These are phyloP conservation scores for Tenthredo livida DNA, from an alignment of 2,888 invertebrate species.

Conservation along the genomic window DNA sequence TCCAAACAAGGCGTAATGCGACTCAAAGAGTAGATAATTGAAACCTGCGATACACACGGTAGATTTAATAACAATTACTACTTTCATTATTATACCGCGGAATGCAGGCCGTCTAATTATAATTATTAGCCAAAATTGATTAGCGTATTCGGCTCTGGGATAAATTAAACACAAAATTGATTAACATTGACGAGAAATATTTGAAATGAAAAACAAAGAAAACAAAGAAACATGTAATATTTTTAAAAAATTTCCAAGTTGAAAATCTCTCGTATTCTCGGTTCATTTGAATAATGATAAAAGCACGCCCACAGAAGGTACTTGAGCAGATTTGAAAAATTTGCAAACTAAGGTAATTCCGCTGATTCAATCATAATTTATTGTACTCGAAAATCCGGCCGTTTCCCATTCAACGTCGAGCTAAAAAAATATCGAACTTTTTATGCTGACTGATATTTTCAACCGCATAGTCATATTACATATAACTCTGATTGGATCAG, in stretches of 20 bases:
- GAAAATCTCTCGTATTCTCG: neutral
- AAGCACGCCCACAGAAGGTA: neutral
- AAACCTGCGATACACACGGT: neutral
- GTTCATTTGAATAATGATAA: neutral
- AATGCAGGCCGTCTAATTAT: neutral
- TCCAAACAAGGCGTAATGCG: neutral
- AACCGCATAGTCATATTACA: neutral
- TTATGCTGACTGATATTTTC: neutral
- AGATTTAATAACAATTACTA: neutral
- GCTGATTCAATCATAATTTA: conserved; percentile 4
- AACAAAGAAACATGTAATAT: neutral
- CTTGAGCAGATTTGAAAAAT: neutral
- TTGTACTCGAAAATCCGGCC: neutral
- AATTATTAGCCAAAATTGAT: neutral
- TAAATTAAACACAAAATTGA: neutral
- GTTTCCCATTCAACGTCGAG: neutral
- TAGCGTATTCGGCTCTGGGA: neutral
- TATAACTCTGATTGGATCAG: neutral
- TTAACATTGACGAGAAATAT: neutral
- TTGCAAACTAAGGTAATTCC: conserved; percentile 13
- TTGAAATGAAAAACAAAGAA: neutral
- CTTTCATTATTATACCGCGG: neutral
- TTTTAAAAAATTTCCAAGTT: neutral
- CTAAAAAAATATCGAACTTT: neutral
- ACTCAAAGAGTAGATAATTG: neutral